These are phyloP conservation scores for Loris lydekkerianus DNA, from an alignment of 2,797 vertebrate genomes.

Conservation along the genomic window DNA sequence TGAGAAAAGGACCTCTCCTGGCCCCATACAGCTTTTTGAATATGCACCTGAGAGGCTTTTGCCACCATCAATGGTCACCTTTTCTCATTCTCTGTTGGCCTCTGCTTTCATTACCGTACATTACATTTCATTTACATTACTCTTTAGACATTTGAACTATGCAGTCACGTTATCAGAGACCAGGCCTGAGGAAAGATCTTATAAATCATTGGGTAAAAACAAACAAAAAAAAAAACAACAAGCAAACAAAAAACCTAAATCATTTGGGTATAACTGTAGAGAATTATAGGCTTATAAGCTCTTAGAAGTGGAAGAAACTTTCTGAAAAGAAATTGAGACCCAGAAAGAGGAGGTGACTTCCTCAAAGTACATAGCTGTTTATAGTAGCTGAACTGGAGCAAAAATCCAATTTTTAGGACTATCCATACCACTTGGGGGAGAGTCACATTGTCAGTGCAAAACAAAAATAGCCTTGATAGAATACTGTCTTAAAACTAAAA, in stretches of 20 bases:
- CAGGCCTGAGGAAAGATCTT: background rate
- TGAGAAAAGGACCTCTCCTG: constrained; percentile 22
- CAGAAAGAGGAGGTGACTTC: background rate
- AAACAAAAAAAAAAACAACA: too few relatives aligned
- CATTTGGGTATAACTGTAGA: background rate
- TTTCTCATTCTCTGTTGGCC: background rate
- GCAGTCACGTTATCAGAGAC: background rate
- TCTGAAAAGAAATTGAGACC: constrained; percentile 1
- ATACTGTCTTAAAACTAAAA: constrained; percentile 50
- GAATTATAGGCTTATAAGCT: background rate
- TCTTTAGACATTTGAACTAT: constrained; percentile 40
- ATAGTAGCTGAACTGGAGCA: background rate
- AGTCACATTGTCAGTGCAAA: constrained; percentile 38
- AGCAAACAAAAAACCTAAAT: too few relatives aligned
- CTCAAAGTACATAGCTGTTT: background rate
- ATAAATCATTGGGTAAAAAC: background rate
- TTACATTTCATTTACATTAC: background rate
- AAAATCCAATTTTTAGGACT: background rate
- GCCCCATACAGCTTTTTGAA: background rate
- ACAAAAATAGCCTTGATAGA: constrained; percentile 11
- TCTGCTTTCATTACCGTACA: constrained; percentile 10
- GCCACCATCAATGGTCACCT: background rate
- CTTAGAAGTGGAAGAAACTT: constrained; percentile 13
- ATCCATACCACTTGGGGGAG: background rate
- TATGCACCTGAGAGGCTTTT: background rate